phyloP scores from a whole-genome alignment of 2,113 vertebrate genomes.

The Thalassarche chlororhynchos region DNA sequence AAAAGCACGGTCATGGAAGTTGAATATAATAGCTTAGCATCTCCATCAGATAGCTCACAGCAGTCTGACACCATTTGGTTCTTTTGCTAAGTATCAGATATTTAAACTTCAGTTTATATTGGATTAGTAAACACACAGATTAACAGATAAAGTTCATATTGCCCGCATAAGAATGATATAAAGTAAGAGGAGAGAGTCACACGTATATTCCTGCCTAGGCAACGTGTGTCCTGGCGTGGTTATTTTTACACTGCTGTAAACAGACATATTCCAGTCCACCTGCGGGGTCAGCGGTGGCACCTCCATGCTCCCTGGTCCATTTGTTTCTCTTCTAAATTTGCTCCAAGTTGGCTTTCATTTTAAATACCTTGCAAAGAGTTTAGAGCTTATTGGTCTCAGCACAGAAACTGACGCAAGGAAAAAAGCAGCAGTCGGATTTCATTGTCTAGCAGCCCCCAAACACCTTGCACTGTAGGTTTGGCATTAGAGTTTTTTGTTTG shows the following conservation, averaged over 20 bases:
- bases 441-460: neutral
- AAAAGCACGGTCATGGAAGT: neutral
- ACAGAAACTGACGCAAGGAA: neutral
- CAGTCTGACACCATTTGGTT: neutral
- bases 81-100: neutral
- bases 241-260: neutral
- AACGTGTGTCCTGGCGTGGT: rapidly evolving
- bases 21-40: neutral
- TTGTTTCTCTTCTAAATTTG: neutral
- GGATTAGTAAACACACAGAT: neutral
- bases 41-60: neutral
- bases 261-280: neutral
- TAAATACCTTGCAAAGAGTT: neutral
- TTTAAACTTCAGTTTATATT: neutral
- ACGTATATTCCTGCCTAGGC: neutral
- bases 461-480: neutral
- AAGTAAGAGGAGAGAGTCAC: neutral
- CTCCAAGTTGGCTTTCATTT: neutral
- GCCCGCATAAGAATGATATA: rapidly evolving
- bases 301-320: rapidly evolving
- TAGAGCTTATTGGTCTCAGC: neutral
- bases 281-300: neutral
- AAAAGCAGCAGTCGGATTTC: neutral
- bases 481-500: neutral
- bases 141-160: neutral